Percentiles rank a stretch among this genome's conserved stretches.
Conservation (phyloP, 2,888 invertebrate genomes). For the Lasiommata megera region DNA sequence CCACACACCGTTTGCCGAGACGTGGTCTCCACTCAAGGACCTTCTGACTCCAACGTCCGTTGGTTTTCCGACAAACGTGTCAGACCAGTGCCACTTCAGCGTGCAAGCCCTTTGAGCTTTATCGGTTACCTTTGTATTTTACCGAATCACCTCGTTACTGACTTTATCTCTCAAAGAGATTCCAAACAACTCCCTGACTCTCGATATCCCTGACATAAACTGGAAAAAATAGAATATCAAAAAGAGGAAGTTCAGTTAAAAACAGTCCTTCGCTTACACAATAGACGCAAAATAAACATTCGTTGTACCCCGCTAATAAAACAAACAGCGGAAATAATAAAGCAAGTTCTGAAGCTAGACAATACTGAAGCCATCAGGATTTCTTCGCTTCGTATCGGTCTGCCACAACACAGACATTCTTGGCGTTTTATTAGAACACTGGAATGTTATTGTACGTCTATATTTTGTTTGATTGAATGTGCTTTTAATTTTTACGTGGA, state of each 20-base stretch:
- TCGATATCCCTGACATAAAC: background rate
- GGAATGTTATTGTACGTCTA: conserved; percentile 13
- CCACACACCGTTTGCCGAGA: no score
- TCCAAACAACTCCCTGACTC: background rate
- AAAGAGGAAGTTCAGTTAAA: background rate
- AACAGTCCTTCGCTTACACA: background rate
- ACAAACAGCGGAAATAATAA: conserved; percentile 22
- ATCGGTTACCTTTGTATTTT: no score
- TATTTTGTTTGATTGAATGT: background rate
- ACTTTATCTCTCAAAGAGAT: no score
- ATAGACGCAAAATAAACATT: conserved; percentile 15
- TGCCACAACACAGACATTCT: conserved; percentile 25
- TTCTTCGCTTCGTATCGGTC: conserved; percentile 17
- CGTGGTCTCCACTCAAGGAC: no score
- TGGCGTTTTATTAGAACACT: conserved; percentile 16
- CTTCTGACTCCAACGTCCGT: no score
- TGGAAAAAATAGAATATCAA: background rate
- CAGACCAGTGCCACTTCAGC: no score
- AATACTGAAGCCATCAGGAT: conserved; percentile 24
- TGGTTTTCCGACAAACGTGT: no score
- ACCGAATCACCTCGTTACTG: no score
- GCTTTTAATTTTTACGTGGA: no score
- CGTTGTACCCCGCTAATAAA: conserved; percentile 12
- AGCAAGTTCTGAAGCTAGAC: conserved; percentile 26
- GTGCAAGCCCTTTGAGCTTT: no score